Conservation (phyloP, 1,140 invertebrate genomes). For the Anastatus disparis region DNA sequence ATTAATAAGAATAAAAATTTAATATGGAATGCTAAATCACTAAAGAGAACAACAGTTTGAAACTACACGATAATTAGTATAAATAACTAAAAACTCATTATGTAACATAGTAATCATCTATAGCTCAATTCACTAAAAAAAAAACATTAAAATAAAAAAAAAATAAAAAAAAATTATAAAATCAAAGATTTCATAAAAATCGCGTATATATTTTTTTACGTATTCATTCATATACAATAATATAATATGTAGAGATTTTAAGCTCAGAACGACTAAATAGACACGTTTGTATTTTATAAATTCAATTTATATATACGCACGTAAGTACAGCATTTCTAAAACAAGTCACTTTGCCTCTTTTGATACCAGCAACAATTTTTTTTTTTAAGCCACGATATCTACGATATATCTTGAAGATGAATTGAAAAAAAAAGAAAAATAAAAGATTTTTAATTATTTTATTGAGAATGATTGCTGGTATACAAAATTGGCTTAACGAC, state of each 20-base stretch:
- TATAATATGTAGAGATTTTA: constrained; percentile 14
- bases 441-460: too few relatives aligned
- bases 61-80: too few relatives aligned
- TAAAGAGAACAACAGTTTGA: background rate
- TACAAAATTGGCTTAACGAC: constrained; percentile 36
- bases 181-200: background rate
- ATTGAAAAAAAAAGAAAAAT: too few relatives aligned
- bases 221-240: too few relatives aligned
- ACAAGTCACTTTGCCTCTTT: constrained; percentile 38
- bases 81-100: too few relatives aligned
- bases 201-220: too few relatives aligned
- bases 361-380: constrained; percentile 45
- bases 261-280: constrained; percentile 24
- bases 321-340: constrained; percentile 39
- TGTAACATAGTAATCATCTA: too few relatives aligned
- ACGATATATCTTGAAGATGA: too few relatives aligned
- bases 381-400: too few relatives aligned
- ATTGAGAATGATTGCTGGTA: constrained; percentile 44
- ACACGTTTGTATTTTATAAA: constrained; percentile 12
- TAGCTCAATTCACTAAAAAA: too few relatives aligned
- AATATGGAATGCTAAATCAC: background rate
- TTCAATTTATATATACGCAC: constrained; percentile 33
- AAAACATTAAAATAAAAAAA: too few relatives aligned
- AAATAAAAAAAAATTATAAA: background rate
- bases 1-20: background rate